These are phyloP conservation scores for Aphidius colemani DNA, from an alignment of 2,888 invertebrate genomes.

Conservation along the genomic window DNA sequence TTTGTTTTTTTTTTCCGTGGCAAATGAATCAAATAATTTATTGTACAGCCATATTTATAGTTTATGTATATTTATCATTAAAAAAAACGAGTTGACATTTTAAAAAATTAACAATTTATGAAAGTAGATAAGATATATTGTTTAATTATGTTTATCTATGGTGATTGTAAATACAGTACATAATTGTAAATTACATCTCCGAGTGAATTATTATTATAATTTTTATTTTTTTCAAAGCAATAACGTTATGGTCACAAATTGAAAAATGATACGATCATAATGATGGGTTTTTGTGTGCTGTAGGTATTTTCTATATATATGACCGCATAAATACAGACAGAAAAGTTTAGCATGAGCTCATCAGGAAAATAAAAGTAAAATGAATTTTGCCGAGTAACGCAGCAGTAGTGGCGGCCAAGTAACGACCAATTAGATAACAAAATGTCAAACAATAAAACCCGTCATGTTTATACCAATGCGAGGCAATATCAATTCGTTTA, in stretches of 20 bases:
- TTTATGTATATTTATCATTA: too few species aligned
- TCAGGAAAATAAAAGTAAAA: constrained; percentile 31
- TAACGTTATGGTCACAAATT: constrained; percentile 36
- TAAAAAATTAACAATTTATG: too few species aligned
- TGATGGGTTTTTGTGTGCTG: constrained; percentile 1
- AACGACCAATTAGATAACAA: constrained; percentile 55
- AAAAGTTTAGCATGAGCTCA: constrained; percentile 7
- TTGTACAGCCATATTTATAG: too few species aligned
- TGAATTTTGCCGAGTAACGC: constrained; percentile 37
- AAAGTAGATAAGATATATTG: not conserved
- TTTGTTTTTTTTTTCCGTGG: constrained; percentile 3
- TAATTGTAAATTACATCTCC: too few species aligned
- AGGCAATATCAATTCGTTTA: constrained; percentile 33
- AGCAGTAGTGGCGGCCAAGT: constrained; percentile 24
- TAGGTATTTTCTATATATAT: constrained; percentile 1
- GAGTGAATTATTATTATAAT: too few species aligned
- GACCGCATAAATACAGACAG: too few species aligned
- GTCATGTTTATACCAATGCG: constrained; percentile 50
- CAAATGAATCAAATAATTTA: not conserved
- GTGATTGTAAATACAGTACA: too few species aligned
- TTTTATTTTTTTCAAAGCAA: constrained; percentile 15
- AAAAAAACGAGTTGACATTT: too few species aligned
- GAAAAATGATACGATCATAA: constrained; percentile 33
- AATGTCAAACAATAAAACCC: constrained; percentile 55
- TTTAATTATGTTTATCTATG: not conserved